Conservation (phyloP, 2,888 invertebrate species). For the Polydesmus complanatus region DNA sequence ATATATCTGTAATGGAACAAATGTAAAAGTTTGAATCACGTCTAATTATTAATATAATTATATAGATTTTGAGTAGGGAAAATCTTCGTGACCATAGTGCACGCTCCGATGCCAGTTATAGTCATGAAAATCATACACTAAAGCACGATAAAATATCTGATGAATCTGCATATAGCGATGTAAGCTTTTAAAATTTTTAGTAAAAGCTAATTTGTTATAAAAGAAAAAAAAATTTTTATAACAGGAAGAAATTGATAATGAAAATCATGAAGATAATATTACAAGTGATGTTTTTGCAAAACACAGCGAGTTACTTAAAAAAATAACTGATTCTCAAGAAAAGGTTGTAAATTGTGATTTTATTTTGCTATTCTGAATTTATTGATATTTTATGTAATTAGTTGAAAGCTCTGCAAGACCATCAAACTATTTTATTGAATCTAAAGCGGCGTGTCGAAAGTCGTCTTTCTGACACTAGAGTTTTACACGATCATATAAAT, state of each 20-base stretch:
- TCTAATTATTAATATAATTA: neutral
- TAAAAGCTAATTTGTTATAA: neutral
- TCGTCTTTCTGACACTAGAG: constrained; percentile 3
- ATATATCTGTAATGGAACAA: neutral
- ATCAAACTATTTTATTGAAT: constrained; percentile 9
- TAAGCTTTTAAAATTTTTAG: too few species aligned
- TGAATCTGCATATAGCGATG: constrained; percentile 2
- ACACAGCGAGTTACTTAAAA: constrained; percentile 14
- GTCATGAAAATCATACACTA: neutral
- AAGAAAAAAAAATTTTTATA: neutral
- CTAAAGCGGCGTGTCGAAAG: constrained; percentile 10
- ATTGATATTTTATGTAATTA: neutral
- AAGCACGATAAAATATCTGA: constrained; percentile 5
- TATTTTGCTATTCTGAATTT: neutral
- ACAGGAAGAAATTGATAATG: constrained; percentile 6
- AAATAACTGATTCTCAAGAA: constrained; percentile 17
- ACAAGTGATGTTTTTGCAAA: neutral
- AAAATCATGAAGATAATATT: constrained; percentile 2
- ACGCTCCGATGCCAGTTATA: constrained; percentile 1
- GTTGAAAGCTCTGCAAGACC: constrained; percentile 13
- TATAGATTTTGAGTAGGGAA: constrained; percentile 1
- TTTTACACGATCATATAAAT: constrained; percentile 7
- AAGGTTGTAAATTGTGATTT: constrained; percentile 9
- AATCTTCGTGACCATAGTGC: neutral
- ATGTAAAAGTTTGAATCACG: neutral